Conservation (phyloP, 2,797 vertebrate genomes). For the Darevskia nairensis region DNA sequence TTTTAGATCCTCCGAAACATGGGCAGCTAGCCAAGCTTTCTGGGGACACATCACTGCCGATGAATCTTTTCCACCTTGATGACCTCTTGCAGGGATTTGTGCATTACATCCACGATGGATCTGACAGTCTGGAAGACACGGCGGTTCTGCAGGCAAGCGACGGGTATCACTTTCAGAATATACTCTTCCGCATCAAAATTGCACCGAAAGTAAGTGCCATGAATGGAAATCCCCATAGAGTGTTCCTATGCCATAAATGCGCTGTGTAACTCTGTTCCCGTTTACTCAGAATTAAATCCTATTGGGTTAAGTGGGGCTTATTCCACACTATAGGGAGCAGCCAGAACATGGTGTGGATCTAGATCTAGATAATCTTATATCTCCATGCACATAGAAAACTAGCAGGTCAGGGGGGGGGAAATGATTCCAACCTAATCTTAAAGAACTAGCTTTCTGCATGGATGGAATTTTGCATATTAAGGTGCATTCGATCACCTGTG, state of each 20-base stretch:
- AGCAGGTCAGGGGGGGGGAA: background rate
- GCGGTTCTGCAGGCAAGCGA: slow-evolving; percentile 88
- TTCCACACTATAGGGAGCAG: background rate
- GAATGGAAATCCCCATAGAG: background rate
- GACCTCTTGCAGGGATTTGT: slow-evolving; percentile 84
- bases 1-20: slow-evolving; percentile 85
- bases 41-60: slow-evolving; percentile 27
- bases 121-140: slow-evolving; percentile 76
- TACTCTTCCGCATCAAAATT: slow-evolving; percentile 84
- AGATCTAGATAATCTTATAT: too few species aligned
- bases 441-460: background rate
- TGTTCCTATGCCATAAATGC: background rate
- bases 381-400: background rate
- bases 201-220: slow-evolving; percentile 81
- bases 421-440: background rate
- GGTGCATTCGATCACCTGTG: background rate
- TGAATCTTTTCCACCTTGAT: slow-evolving; percentile 80
- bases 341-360: background rate
- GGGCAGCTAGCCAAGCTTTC: slow-evolving; percentile 81
- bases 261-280: background rate
- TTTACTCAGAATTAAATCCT: slow-evolving; percentile 1
- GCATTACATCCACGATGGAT: slow-evolving; percentile 88
- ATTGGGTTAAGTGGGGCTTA: background rate
- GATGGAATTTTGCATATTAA: background rate
- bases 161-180: slow-evolving; percentile 89